Percentiles rank a stretch among this genome's conserved stretches.
phyloP scores from a whole-genome alignment of 2,888 invertebrate genomes.

The Epistrophella euchroma region DNA sequence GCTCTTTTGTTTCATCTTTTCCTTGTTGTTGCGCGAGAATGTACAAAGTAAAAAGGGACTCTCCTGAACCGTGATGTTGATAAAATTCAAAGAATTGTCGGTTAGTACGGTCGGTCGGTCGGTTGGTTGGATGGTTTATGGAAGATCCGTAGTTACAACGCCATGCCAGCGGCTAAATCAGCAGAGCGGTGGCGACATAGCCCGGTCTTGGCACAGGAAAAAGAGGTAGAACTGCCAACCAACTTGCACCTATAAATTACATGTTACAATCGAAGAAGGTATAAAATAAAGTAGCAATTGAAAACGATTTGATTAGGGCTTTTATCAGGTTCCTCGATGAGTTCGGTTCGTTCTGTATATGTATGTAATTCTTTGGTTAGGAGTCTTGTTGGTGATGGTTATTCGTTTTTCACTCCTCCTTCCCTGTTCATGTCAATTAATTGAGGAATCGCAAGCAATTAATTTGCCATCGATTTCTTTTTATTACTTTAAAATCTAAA shows the following conservation, averaged over 20 bases:
- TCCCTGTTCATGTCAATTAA: slow-evolving; percentile 57
- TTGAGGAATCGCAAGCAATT: slow-evolving; percentile 73
- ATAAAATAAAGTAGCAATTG: slow-evolving; percentile 72
- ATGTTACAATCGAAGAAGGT: slow-evolving; percentile 64
- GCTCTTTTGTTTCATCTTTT: slow-evolving; percentile 50
- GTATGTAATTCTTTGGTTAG: slow-evolving; percentile 12
- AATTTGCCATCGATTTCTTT: slow-evolving; percentile 62
- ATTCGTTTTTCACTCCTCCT: slow-evolving; percentile 47
- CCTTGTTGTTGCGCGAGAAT: slow-evolving; percentile 29
- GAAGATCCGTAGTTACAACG: neutral
- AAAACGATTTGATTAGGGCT: slow-evolving; percentile 67
- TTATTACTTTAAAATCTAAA: slow-evolving; percentile 50
- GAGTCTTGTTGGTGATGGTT: slow-evolving; percentile 13
- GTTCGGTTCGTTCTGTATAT: slow-evolving; percentile 35
- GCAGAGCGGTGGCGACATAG: neutral
- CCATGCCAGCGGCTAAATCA: neutral
- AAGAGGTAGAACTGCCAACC: slow-evolving; percentile 38
- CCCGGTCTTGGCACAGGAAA: slow-evolving; percentile 6
- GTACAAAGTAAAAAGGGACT: slow-evolving; percentile 17
- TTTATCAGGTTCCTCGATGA: slow-evolving; percentile 60
- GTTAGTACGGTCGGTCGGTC: neutral
- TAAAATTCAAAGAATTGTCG: slow-evolving; percentile 52
- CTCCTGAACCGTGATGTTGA: slow-evolving; percentile 30
- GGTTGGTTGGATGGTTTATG: neutral
- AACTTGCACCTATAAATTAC: slow-evolving; percentile 68